phyloP scores from a whole-genome alignment of 2,888 invertebrate genomes.

The Ceriagrion tenellum region DNA sequence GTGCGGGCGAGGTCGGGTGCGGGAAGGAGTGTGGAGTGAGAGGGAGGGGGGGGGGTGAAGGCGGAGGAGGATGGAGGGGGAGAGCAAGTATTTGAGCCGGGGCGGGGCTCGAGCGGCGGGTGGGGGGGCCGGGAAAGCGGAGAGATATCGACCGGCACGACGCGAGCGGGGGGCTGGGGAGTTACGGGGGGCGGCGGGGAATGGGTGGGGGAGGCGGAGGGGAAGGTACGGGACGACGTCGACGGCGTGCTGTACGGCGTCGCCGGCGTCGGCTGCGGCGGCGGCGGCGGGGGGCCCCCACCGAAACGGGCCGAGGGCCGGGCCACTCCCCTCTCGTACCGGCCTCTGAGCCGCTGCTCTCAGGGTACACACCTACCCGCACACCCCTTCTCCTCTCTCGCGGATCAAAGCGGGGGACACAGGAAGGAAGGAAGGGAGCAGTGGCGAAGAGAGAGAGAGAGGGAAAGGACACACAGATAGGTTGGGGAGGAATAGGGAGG shows the following conservation, averaged over 20 bases:
- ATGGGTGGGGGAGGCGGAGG: slow-evolving; percentile 23
- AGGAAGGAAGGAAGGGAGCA: slow-evolving; percentile 31
- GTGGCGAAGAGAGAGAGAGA: background rate
- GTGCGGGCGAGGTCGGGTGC: background rate
- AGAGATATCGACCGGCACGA: background rate
- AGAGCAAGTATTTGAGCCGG: background rate
- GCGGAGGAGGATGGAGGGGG: background rate
- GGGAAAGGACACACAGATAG: background rate
- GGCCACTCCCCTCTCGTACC: slow-evolving; percentile 6
- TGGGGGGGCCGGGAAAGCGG: background rate
- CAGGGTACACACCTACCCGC: background rate
- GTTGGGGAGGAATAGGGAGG: background rate
- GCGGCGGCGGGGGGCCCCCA: slow-evolving; percentile 34
- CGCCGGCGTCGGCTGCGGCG: slow-evolving; percentile 40
- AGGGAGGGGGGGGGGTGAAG: background rate
- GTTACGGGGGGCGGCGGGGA: background rate
- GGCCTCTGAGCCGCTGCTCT: background rate
- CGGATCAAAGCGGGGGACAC: slow-evolving; percentile 39
- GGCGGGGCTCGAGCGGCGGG: background rate
- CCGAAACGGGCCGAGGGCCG: slow-evolving; percentile 27
- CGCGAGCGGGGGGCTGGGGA: slow-evolving; percentile 3
- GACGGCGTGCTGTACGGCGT: background rate
- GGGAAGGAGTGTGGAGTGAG: background rate
- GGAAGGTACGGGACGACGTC: slow-evolving; percentile 37
- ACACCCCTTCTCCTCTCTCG: background rate